phyloP scores from a whole-genome alignment of 2,888 invertebrate genomes.

The Himalopsyche kuldschensis region DNA sequence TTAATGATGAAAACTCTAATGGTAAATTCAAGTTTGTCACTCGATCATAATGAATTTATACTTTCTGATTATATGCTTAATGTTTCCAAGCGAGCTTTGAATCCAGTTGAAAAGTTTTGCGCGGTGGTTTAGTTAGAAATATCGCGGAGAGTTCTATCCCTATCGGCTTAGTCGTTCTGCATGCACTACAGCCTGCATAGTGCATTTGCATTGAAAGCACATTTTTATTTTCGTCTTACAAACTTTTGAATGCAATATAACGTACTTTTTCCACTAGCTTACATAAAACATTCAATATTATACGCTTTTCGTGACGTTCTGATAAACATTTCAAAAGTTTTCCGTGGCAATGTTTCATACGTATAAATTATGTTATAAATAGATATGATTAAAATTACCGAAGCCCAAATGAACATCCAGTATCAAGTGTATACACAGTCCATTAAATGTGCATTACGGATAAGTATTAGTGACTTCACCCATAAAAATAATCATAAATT shows the following conservation, averaged over 20 bases:
- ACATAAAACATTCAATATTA: not conserved
- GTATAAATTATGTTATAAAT: not conserved
- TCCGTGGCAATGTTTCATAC: not conserved
- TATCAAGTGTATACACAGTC: too few relatives aligned
- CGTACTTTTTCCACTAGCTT: constrained; percentile 5
- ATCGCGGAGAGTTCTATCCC: not conserved
- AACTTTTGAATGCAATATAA: constrained; percentile 26
- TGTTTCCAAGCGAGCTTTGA: not conserved
- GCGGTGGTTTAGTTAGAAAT: not conserved
- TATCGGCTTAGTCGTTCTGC: constrained; percentile 20
- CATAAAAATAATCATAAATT: too few relatives aligned
- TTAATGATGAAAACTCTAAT: not conserved
- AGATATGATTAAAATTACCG: too few relatives aligned
- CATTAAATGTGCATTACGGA: too few relatives aligned
- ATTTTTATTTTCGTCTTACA: constrained; percentile 19
- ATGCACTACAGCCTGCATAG: constrained; percentile 3
- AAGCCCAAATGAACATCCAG: too few relatives aligned
- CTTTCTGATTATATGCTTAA: constrained; percentile 1
- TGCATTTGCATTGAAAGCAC: constrained; percentile 29
- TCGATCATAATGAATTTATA: not conserved
- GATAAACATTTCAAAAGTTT: not conserved
- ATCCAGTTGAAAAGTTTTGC: constrained; percentile 2
- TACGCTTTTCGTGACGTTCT: not conserved
- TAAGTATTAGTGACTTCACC: too few relatives aligned
- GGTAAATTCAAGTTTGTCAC: not conserved